Conservation (phyloP, 2,113 vertebrate genomes). For the Colistium nudipinnis region DNA sequence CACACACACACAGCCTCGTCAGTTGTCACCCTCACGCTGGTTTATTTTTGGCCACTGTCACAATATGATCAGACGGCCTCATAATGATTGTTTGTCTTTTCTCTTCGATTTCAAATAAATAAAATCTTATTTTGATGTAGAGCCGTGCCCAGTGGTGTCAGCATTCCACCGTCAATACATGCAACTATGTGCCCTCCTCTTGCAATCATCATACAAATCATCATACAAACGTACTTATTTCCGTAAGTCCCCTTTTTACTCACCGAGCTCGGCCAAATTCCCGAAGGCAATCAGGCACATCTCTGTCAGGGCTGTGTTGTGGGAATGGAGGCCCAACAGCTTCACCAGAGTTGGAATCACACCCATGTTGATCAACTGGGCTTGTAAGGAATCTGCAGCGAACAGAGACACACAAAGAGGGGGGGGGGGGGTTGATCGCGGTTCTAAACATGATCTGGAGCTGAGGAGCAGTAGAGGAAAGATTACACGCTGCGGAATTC, state of each 20-base stretch:
- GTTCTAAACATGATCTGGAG: background rate
- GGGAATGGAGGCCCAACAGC: constrained; percentile 92
- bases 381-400: constrained; percentile 91
- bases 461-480: background rate
- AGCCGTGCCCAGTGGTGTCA: background rate
- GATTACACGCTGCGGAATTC: too few relatives aligned
- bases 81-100: background rate
- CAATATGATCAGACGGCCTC: background rate
- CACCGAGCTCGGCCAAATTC: constrained; percentile 97
- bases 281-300: constrained; percentile 99
- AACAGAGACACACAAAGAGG: constrained; percentile 6
- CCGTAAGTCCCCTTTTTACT: constrained; percentile 26
- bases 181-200: too few relatives aligned
- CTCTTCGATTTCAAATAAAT: background rate
- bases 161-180: too few relatives aligned
- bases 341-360: constrained; percentile 97
- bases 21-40: too few relatives aligned
- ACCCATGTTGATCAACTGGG: constrained; percentile 97
- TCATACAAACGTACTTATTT: background rate
- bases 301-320: constrained; percentile 94
- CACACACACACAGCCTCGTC: too few relatives aligned
- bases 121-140: background rate
- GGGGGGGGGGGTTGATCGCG: background rate
- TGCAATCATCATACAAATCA: too few relatives aligned
- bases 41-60: too few relatives aligned